Evolutionary conservation across 2,113 vertebrate species (phyloP), one percentile per base, ranked within the genome.

Genomic region (Podilymbus podiceps): DNA sequence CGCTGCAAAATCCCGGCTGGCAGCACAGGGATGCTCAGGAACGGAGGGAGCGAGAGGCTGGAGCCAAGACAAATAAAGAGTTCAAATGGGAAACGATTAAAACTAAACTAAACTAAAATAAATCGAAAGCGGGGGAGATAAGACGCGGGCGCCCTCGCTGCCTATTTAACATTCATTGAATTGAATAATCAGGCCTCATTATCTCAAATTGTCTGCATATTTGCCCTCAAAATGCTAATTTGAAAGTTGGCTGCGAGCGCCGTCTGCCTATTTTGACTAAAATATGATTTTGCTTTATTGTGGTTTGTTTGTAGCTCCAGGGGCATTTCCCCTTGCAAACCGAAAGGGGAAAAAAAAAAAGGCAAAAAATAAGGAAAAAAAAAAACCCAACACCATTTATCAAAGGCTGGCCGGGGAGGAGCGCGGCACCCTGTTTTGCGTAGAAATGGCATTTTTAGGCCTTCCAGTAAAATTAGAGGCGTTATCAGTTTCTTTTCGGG

Each of bases 131-230:
- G 27, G 98, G 97, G 53, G 97, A 99, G 99, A 99, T 99, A 99
- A 99, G 99, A 96, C 97, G 71, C 97, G 77, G 92, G 98, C 97
- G 98, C 98, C 98, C 98, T 98, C 96, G 97, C 99, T 97, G 98
- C 99, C 99, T 99, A 99, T 99, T 99, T 99, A 99, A 99, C 99
- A 99, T 99, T 99, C 99, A 99, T 99, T 99, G 99, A 99, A 99
- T 99, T 99, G 99, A 99, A 99, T 99, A 99, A 99, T 99, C 99
- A 99, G 98, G 63, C 98, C 98, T 99, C 99, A 99, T 99, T 99
- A 99, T 99, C 99, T 99, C 99, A 98, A 99, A 99, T 99, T 99
- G 98, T 98, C 99, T 99, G 99, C 99, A 99, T 99, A 99, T 99
- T 99, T 99, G 99, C 99, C 99, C 99, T 99, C 99, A 99, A 99